phyloP scores from a whole-genome alignment of 1,140 invertebrate genomes.

The Drosophila pruinosa region DNA sequence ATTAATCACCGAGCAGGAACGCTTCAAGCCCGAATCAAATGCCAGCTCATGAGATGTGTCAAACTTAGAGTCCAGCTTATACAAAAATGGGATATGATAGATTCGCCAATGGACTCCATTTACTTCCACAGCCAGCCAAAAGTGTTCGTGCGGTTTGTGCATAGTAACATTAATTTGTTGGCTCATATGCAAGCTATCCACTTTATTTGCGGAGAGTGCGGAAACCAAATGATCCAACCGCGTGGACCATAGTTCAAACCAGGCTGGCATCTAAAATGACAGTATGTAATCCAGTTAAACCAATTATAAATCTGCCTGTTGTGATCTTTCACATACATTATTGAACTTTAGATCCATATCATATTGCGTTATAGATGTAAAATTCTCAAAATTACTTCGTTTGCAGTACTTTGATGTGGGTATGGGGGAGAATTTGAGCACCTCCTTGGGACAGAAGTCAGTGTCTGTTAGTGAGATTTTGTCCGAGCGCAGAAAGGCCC shows the following conservation, averaged over 20 bases:
- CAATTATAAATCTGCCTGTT: neutral
- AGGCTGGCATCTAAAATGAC: constrained; percentile 72
- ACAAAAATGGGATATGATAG: constrained; percentile 78
- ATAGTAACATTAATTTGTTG: constrained; percentile 71
- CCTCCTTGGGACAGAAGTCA: constrained; percentile 79
- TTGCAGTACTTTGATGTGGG: constrained; percentile 79
- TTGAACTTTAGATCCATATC: constrained; percentile 76
- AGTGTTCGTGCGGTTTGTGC: constrained; percentile 72
- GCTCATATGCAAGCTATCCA: constrained; percentile 73
- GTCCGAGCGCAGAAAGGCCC: constrained; percentile 67
- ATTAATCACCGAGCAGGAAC: constrained; percentile 79
- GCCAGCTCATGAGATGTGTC: constrained; percentile 75
- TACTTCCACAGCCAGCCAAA: constrained; percentile 70
- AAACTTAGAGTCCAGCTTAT: constrained; percentile 78
- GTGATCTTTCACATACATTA: constrained; percentile 49
- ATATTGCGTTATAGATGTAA: constrained; percentile 77
- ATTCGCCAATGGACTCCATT: constrained; percentile 76
- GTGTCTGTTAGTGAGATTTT: constrained; percentile 74
- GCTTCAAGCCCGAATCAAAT: constrained; percentile 73
- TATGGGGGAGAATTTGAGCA: constrained; percentile 79
- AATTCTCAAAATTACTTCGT: constrained; percentile 78
- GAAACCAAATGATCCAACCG: constrained; percentile 78
- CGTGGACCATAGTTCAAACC: constrained; percentile 79
- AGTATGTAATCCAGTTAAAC: neutral
- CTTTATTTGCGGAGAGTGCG: constrained; percentile 66